Base-by-base conservation (phyloP, 2,888 invertebrate genomes). In the Tiliacea citrago region DNA sequence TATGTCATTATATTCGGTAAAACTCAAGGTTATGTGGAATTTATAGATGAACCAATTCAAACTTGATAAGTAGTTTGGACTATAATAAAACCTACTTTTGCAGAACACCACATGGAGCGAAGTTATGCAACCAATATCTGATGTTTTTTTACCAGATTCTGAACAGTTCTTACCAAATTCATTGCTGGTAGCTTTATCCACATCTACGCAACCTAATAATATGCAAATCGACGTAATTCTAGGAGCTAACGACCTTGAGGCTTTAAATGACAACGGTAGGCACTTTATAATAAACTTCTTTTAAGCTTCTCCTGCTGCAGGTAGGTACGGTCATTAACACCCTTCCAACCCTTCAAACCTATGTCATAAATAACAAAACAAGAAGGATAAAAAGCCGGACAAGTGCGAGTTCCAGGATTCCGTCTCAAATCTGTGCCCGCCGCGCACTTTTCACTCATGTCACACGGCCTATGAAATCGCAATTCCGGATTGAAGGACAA, bases 161-260 rank as follows among this genome's bases (percentile, higher is more conserved):
- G 97, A 97, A 87, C 97, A 97, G 88, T 97, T 97, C 90, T 94
- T 98, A 83, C 97, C 97, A 10, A 88, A 92, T 75, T 94, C 97
- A 77, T 96, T 97, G 53, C 89, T 94, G 51, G 92, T 93, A 77
- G 97, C 97, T 60, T 91, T 98, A 47, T 95, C 96, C n/a, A 92
- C 97, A 66, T 92, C 96, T 72, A 92, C 92, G 71, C 90, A 97
- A 74, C 94, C 96, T 76, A 97, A 95, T 75, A 97, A 95, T 86
- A 92, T 96, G 73, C 97, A 97, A 91, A 96, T 98, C 24, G 97
- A 98, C 47, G 93, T 98, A 63, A 93, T 98, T 72, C 96, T 98
- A 68, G 98, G 98, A 39, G 97, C 97, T 68, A 97, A 97, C n/a
- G 97, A 97, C 86, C 97, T 98, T 83, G 98, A 98, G 90, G 97